Evolutionary conservation across 2,113 vertebrate species (phyloP), one percentile per base, ranked within the genome.

Genomic region (Galeopterus variegatus): DNA sequence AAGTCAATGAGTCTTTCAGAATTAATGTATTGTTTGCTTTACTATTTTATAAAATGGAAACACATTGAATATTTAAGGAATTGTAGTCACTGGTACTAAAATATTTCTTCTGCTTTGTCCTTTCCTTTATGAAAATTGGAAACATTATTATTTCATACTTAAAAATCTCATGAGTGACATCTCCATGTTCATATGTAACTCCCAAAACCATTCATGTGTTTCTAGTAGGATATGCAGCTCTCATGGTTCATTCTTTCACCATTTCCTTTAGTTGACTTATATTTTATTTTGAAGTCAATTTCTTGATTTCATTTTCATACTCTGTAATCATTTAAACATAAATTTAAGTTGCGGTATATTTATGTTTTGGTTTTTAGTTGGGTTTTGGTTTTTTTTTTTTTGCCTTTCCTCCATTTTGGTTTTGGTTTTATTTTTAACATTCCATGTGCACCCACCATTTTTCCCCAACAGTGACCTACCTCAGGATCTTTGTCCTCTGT

Each of bases 401-500:
- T 98, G 94, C 93, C 95, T 99, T 98, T 98, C 92, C 92, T 97
- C 94, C 98, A 52, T 95, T 95, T 97, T 70, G 36, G 28, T 95
- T 98, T 98, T 96, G 62, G 36, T 98, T 97, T 98, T 97, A 81
- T 86, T 97, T 98, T 99, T 99, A 99, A 99, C 98, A 98, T 98
- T 92, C 96, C 98, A 95, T 98, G 96, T 99, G 98, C 99, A 98
- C 98, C 98, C 98, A 94, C 98, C 99, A 98, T 99, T 98, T 99
- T 97, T 98, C 98, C 98, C 97, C 98, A 90, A 98, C 99, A 99
- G 99, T 99, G 99, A 99, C 98, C 99, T 99, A 99, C 99, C 99
- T 99, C 99, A 99, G 99, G 99, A 99, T 99, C 99, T 99, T 99
- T 99, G 99, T 99, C 99, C 99, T 99, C 99, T 99, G 99, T 99